phyloP scores from a whole-genome alignment of 2,888 invertebrate species.

The Isoperla grammatica region DNA sequence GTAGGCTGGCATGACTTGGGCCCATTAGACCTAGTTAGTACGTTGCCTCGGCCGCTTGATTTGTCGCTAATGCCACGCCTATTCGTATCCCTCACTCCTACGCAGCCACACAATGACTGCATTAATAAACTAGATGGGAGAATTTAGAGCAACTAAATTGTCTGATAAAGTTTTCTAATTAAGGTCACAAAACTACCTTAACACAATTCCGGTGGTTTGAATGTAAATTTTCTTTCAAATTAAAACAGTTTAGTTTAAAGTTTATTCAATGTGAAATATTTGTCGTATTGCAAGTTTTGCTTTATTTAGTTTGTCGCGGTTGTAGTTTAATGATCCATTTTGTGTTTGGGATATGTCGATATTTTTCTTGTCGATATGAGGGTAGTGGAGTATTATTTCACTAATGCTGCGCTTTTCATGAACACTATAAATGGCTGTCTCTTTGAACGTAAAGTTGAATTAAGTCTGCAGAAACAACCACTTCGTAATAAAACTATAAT shows the following conservation, averaged over 20 bases:
- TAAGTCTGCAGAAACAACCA: too few relatives aligned
- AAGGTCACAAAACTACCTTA: not conserved
- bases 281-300: too few relatives aligned
- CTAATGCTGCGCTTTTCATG: too few relatives aligned
- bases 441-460: too few relatives aligned
- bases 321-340: too few relatives aligned
- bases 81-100: slow-evolving; percentile 4
- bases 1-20: slow-evolving; percentile 1
- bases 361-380: too few relatives aligned
- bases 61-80: slow-evolving; percentile 12
- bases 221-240: not conserved
- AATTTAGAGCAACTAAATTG: not conserved
- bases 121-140: not conserved
- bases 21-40: not conserved
- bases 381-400: too few relatives aligned
- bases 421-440: too few relatives aligned
- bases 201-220: not conserved
- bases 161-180: not conserved
- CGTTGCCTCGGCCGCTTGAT: slow-evolving; percentile 1
- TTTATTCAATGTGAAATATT: too few relatives aligned
- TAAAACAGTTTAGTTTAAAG: not conserved
- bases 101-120: not conserved
- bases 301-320: too few relatives aligned
- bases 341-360: too few relatives aligned
- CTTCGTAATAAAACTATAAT: too few relatives aligned